Base-by-base conservation (phyloP, 2,888 invertebrate species). In the Dynastes grantii region DNA sequence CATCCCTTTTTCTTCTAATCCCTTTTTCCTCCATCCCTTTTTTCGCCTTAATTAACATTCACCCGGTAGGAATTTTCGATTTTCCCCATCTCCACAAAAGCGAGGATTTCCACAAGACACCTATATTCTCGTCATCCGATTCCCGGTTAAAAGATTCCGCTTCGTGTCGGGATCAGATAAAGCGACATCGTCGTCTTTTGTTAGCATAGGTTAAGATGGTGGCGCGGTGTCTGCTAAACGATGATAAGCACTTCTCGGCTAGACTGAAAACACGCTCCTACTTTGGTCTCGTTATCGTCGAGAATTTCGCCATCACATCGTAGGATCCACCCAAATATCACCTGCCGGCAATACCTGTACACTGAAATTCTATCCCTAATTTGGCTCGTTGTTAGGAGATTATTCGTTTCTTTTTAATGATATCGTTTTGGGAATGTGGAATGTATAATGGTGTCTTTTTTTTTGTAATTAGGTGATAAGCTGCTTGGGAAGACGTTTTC, bases 201-300 rank as follows among this genome's bases (percentile, higher is more conserved):
- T 67, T 45, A 22, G 45, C 22, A 40, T 65, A 37, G 55, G 55
- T 58, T 58, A 58, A 58, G 55, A 22, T 58, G 55, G 6, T 16
- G 55, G 16, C 55, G 55, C 71, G 40, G 16, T 55, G 71, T 58
- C 71, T 71, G 71, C 37, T 58, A 58, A 58, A 71, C 55, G 71
- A 58, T 40, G 71, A 71, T 71, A 71, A 71, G 71, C 71, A 40
- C 55, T 22, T 22, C 55, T 22, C 55, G 2, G 49, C 55, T 53
- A 71, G 53, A 71, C 32, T 37, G 58, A 58, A 37, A 71, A 37
- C 58, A 71, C 45, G 45, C 55, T 58, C 58, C 37, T 58, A 32
- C 37, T 58, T 55, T 71, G 16, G 55, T 32, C 32, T 58, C 71
- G 58, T 71, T 71, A 65, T 76, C 53, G 64, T 8, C 27, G 27